Evolutionary conservation across 2,113 vertebrate genomes (phyloP).

Genomic region (Speoplatyrhinus poulsoni): DNA sequence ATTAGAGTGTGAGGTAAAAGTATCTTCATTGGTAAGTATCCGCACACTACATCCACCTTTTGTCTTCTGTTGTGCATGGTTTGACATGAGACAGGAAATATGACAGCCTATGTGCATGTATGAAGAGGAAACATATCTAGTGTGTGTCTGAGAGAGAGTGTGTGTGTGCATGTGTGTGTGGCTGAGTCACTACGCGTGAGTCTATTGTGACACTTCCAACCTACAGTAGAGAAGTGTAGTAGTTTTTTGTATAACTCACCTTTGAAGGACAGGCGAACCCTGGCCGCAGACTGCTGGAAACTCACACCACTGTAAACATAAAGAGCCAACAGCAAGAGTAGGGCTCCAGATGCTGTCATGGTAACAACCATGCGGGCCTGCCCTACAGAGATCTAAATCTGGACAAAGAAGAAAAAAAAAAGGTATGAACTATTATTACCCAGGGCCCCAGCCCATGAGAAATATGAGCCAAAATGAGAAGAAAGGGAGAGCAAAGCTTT

Average conservation of each 20-base stretch:
- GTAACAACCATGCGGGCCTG: slow-evolving; percentile 69
- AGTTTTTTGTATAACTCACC: slow-evolving; percentile 63
- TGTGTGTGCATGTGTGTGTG: neutral
- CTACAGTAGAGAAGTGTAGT: too few species aligned
- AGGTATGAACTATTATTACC: slow-evolving; percentile 69
- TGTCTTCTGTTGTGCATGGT: slow-evolving; percentile 66
- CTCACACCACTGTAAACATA: slow-evolving; percentile 68
- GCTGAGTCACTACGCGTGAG: slow-evolving; percentile 12
- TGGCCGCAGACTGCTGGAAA: slow-evolving; percentile 72
- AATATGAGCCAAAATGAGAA: slow-evolving; percentile 64
- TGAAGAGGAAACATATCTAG: slow-evolving; percentile 53
- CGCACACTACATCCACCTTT: slow-evolving; percentile 77
- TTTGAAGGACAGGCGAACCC: slow-evolving; percentile 80
- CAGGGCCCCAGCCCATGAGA: slow-evolving; percentile 55
- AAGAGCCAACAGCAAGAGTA: slow-evolving; percentile 69
- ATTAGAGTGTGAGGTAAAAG: slow-evolving; percentile 54
- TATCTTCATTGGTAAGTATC: slow-evolving; percentile 32
- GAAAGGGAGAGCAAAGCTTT: slow-evolving; percentile 39
- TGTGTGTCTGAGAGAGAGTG: slow-evolving; percentile 20
- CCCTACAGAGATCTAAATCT: slow-evolving; percentile 73
- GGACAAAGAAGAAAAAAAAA: slow-evolving; percentile 60
- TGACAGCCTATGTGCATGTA: slow-evolving; percentile 51
- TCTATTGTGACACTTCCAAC: neutral
- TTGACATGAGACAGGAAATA: slow-evolving; percentile 70
- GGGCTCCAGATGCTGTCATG: slow-evolving; percentile 72